Percentiles rank a stretch among this genome's conserved stretches.
These are phyloP conservation scores for Tetramorium alpestre DNA, from an alignment of 1,140 invertebrate species.

Conservation along the genomic window DNA sequence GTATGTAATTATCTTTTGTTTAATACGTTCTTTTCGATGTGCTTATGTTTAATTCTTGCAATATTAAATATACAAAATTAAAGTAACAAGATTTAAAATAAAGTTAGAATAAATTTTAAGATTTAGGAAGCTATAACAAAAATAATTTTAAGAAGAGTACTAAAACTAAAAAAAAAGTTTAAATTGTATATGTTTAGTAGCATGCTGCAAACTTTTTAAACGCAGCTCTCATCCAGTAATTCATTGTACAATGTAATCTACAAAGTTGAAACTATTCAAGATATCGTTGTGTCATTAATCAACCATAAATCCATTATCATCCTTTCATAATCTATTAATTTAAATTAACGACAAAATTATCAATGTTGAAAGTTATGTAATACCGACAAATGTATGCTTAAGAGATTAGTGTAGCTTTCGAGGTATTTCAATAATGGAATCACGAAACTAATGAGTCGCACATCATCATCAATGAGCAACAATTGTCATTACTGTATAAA, in stretches of 20 bases:
- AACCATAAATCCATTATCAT: not conserved
- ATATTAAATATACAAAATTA: not conserved
- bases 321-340: not conserved
- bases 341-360: not conserved
- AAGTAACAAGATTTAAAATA: constrained; percentile 1
- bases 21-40: not conserved
- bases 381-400: not conserved
- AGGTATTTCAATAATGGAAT: constrained; percentile 2
- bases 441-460: not conserved
- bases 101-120: constrained; percentile 11
- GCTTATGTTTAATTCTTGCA: not conserved
- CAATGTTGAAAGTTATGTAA: not conserved
- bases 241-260: not conserved
- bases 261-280: not conserved
- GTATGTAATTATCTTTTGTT: not conserved
- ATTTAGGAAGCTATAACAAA: not conserved
- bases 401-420: not conserved
- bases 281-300: not conserved
- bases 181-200: not conserved
- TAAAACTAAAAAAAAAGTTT: not conserved
- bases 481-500: not conserved
- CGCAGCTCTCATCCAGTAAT: not conserved
- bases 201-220: not conserved
- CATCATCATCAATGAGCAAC: constrained; percentile 11
- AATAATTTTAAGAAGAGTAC: not conserved